Percentiles rank a stretch among this genome's conserved stretches.
Conservation (phyloP, 2,797 vertebrate species). For the Thaleichthys pacificus region DNA sequence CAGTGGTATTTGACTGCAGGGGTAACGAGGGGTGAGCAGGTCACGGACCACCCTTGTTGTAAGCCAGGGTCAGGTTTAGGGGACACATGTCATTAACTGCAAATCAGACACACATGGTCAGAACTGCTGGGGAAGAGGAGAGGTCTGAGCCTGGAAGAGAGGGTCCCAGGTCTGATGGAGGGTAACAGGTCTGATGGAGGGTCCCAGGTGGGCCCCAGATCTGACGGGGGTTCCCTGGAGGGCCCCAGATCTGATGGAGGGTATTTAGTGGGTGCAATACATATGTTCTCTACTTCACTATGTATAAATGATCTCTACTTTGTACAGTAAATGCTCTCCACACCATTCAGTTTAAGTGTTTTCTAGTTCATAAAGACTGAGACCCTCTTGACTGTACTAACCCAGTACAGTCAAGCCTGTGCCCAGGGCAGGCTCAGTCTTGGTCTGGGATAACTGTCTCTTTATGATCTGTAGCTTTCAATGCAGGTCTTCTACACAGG, state of each 20-base stretch:
- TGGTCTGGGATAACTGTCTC: not conserved
- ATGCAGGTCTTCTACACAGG: not conserved
- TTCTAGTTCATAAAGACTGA: no score
- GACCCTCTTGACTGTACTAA: no score
- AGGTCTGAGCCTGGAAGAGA: not conserved
- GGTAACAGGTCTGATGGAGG: no score
- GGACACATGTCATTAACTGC: conserved; percentile 43
- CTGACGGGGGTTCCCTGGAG: not conserved
- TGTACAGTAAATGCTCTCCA: no score
- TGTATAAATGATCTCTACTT: no score
- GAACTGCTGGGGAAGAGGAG: conserved; percentile 3
- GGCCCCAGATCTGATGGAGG: no score
- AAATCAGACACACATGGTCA: conserved; percentile 49
- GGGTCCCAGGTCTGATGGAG: not conserved
- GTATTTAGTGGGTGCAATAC: no score
- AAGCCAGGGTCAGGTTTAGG: conserved; percentile 31
- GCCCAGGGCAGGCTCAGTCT: not conserved
- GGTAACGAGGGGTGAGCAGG: conserved; percentile 2
- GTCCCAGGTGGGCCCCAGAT: not conserved
- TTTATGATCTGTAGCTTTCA: not conserved
- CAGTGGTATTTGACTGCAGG: conserved; percentile 17
- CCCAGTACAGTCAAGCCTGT: no score
- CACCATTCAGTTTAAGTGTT: no score
- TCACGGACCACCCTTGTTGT: conserved; percentile 37
- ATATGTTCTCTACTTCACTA: no score